Evolutionary conservation across 2,888 invertebrate species (phyloP).

Genomic region (Drosophila peninsularis): DNA sequence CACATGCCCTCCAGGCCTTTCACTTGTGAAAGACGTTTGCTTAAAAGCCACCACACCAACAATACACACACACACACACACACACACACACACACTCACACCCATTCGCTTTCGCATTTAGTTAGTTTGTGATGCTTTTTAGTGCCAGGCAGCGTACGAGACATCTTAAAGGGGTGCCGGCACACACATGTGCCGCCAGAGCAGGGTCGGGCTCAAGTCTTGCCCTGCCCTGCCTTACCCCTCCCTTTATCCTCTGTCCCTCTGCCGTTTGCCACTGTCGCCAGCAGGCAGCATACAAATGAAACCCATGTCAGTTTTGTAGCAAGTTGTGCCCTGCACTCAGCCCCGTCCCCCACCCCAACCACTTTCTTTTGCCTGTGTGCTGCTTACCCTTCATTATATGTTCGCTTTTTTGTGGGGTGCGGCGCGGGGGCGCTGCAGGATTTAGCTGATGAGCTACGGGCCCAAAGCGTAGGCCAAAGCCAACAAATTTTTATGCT

Average conservation of each 20-base stretch:
- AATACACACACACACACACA: constrained; percentile 23
- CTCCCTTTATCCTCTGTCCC: background rate
- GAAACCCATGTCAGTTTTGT: constrained; percentile 78
- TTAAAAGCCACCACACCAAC: constrained; percentile 76
- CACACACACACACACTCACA: constrained; percentile 10
- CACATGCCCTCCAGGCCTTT: constrained; percentile 67
- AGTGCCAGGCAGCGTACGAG: constrained; percentile 53
- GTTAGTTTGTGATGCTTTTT: constrained; percentile 79
- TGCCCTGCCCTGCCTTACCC: background rate
- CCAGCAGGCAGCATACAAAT: constrained; percentile 78
- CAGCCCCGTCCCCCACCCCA: background rate
- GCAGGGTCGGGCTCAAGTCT: constrained; percentile 25
- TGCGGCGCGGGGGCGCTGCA: constrained; percentile 1
- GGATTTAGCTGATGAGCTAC: constrained; percentile 63
- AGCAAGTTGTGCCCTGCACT: constrained; percentile 44
- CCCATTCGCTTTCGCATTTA: constrained; percentile 50
- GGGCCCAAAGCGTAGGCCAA: constrained; percentile 37
- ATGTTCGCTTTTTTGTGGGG: constrained; percentile 42
- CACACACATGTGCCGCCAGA: constrained; percentile 43
- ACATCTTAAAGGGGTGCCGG: constrained; percentile 68
- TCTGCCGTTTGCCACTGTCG: constrained; percentile 49
- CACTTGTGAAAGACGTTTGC: constrained; percentile 79
- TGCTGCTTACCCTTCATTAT: constrained; percentile 74
- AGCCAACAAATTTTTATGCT: constrained; percentile 77
- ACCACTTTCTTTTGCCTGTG: constrained; percentile 20